Base-by-base conservation (phyloP, 1,140 invertebrate genomes). In the Hesperophylax magnus region DNA sequence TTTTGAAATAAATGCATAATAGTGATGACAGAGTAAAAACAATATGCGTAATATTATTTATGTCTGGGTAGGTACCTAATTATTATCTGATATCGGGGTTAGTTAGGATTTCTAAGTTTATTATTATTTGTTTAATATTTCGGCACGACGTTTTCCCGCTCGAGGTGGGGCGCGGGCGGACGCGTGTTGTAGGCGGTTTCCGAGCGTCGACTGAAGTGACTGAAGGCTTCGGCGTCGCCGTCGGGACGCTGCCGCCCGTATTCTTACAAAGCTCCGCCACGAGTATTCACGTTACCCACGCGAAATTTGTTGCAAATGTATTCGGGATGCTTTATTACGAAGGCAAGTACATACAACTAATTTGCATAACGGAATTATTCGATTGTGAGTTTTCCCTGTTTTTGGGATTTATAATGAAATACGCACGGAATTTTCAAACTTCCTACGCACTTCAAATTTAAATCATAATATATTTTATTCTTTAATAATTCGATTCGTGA, bases 61-160 rank as follows among this genome's bases (percentile, higher is more conserved):
- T 0, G 24, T 22, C 6, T 14, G 11, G 17, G 58, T 67, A 34
- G 63, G 63, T 67, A 15, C 63, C 63, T 67, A 34, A 9, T 47
- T 47, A 34, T 34, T 47, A 9, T 47, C 39, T 11, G 39, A 14
- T 1, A 47, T 47, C 39, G 39, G 39, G 39, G 39, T 67, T 27
- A 17, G 20, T 27, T 17, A 22, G 63, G 24, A 27, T 67, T 15
- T 67, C 17, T 11, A 31, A n/a, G 22, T 27, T 67, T n/a, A 65
- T 31, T 11, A 14, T 22, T 27, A 39, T 24, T 6, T 65, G 11
- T 65, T 15, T 67, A 3, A 67, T 34, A 27, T 67, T 27, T 67
- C 31, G 6, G 63, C 31, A 67, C 63, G 63, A 27, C 63, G 27
- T 67, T 67, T 67, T 67, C 31, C 63, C 63, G 22, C 24, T 67